These are phyloP conservation scores for Auanema sp. DNA, from an alignment of 2,888 invertebrate species.

Conservation along the genomic window DNA sequence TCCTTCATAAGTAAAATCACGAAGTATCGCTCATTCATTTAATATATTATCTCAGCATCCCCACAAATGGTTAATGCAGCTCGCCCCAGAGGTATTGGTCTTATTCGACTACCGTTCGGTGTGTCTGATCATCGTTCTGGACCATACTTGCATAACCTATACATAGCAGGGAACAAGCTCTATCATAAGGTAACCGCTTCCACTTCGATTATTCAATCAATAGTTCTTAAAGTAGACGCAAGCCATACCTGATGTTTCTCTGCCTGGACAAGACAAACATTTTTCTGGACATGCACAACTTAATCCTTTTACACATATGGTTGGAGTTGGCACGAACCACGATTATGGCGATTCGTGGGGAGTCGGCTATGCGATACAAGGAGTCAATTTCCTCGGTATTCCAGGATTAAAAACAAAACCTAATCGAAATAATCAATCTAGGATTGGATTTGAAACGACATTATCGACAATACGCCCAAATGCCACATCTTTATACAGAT, in stretches of 20 bases:
- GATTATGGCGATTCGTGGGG: conserved; percentile 48
- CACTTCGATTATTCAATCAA: background rate
- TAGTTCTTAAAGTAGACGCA: conserved; percentile 25
- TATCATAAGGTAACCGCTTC: conserved; percentile 30
- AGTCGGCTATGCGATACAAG: conserved; percentile 42
- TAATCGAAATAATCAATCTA: background rate
- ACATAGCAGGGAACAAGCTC: conserved; percentile 47
- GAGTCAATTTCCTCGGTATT: conserved; percentile 41
- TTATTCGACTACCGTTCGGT: conserved; percentile 45
- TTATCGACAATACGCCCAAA: conserved; percentile 39
- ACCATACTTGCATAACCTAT: conserved; percentile 42
- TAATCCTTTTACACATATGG: conserved; percentile 48
- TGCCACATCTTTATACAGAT: conserved; percentile 42
- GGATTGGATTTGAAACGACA: conserved; percentile 34
- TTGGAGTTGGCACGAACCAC: conserved; percentile 34
- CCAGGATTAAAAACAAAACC: background rate
- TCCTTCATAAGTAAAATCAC: too few relatives aligned
- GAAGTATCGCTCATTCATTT: too few relatives aligned
- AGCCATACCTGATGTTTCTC: conserved; percentile 43
- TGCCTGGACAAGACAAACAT: conserved; percentile 45
- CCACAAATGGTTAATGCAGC: background rate
- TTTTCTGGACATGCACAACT: conserved; percentile 46
- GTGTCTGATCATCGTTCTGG: conserved; percentile 50
- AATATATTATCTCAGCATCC: too few relatives aligned
- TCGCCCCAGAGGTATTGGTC: conserved; percentile 43